Base-by-base conservation (phyloP, 2,797 vertebrate species). In the Anguilla megastoma region DNA sequence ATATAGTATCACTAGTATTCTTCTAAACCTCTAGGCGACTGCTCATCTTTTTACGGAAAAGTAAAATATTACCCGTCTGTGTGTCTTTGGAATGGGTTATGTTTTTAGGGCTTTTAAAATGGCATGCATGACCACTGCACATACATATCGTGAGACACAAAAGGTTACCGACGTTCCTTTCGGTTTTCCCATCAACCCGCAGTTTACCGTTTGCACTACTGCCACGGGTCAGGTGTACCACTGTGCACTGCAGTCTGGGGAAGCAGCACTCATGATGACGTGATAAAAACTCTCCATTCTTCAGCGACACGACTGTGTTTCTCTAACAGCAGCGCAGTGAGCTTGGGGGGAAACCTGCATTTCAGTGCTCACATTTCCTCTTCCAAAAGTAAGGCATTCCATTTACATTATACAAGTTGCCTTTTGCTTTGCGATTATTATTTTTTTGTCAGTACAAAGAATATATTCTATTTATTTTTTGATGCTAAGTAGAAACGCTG, bases 391-490 rank as follows among this genome's bases (percentile, higher is more conserved):
- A 88, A 91, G 93, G 88, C 93, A 95, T 94, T 92, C 94, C 94
- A 85, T 90, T 76, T 86, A 89, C 89, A 89, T 30, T 86, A 86
- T 89, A 87, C 84, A 94, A 89, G 92, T 93, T 95, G 94, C 95
- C 95, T 95, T 95, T 97, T 96, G 93, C 95, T 95, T 95, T 95
- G 93, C 94, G 94, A 95, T 95, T 95, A 96, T 96, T 92, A 95
- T 71, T 84, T 54, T 80, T 48, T 54, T 58, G 52, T 85, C 84
- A 85, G 96, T 96, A 96, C 95, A 95, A 96, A 95, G 95, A 95
- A 93, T 97, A 96, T 91, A 94, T 90, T 95, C 94, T 93, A 94
- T 95, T 97, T 97, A 96, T 98, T 98, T 97, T 97, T 97, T 97
- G 95, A 97, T 95, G 95, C 96, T 95, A 94, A 79, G 95, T 88